phyloP scores from a whole-genome alignment of 37 sponge, comb jelly and placozoan genomes.

The Bolinopsis microptera region DNA sequence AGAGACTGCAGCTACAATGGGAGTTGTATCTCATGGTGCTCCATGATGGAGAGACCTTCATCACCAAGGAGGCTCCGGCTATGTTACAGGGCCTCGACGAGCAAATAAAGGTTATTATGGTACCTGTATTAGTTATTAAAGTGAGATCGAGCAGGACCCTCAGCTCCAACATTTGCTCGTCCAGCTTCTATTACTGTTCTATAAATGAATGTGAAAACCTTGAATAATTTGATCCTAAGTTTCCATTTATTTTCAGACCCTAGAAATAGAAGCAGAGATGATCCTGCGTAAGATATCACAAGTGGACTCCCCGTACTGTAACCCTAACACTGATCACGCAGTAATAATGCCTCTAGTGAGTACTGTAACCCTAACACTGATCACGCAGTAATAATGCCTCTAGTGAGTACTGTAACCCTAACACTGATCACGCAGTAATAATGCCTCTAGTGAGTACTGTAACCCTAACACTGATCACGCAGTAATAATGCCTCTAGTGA shows the following conservation, averaged over 20 bases:
- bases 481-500: no score
- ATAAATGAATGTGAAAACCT: no score
- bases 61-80: conserved; percentile 63
- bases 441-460: no score
- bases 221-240: no score
- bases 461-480: no score
- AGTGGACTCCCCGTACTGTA: not conserved
- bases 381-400: no score
- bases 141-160: no score
- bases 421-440: no score
- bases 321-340: conserved; percentile 42
- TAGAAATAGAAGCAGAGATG: conserved; percentile 53
- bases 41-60: conserved; percentile 44
- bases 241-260: conserved; percentile 55
- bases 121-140: not conserved
- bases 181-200: no score
- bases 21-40: conserved; percentile 64
- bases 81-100: conserved; percentile 61
- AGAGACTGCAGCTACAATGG: conserved; percentile 50
- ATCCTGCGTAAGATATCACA: conserved; percentile 54
- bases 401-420: no score
- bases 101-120: conserved; percentile 37
- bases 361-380: no score
- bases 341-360: conserved; percentile 9
- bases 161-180: not conserved